Conservation (phyloP, 2,797 vertebrate species). For the Telmatherina bonti region DNA sequence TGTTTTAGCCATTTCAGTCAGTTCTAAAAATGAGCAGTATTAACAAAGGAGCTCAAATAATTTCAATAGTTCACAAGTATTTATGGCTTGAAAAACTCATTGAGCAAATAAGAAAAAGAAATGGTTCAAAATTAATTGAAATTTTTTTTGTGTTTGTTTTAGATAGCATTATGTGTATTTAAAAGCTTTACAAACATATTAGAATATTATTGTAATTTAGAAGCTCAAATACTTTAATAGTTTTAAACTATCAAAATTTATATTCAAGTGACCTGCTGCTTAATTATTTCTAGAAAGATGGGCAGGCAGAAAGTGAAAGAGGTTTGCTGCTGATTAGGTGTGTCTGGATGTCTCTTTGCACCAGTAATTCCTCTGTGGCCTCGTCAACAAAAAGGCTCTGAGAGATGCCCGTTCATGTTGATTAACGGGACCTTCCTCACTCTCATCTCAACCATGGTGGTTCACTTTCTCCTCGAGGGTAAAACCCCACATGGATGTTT, state of each 20-base stretch:
- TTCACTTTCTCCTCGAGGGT: conserved; percentile 59
- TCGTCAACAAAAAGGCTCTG: conserved; percentile 44
- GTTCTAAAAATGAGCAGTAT: background rate
- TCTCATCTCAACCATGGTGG: conserved; percentile 59
- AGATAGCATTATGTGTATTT: background rate
- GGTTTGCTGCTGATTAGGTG: conserved; percentile 2
- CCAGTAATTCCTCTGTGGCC: conserved; percentile 33
- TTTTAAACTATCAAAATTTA: background rate
- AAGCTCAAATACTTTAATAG: background rate
- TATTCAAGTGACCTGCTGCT: conserved; percentile 6
- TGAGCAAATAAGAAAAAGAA: too few species aligned
- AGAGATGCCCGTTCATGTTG: conserved; percentile 73
- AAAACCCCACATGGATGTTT: conserved; percentile 66
- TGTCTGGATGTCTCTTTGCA: conserved; percentile 57
- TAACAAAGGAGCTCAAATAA: background rate
- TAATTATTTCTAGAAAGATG: conserved; percentile 2
- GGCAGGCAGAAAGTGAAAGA: conserved; percentile 26
- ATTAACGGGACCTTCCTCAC: conserved; percentile 68
- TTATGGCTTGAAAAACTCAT: too few species aligned
- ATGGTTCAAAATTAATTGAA: too few species aligned
- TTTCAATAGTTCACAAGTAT: background rate
- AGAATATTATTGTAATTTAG: background rate
- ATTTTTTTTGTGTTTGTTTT: too few species aligned
- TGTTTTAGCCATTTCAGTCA: background rate
- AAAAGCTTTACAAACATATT: background rate